Base-by-base conservation (phyloP, 2,888 invertebrate species). In the Pyralis farinalis region DNA sequence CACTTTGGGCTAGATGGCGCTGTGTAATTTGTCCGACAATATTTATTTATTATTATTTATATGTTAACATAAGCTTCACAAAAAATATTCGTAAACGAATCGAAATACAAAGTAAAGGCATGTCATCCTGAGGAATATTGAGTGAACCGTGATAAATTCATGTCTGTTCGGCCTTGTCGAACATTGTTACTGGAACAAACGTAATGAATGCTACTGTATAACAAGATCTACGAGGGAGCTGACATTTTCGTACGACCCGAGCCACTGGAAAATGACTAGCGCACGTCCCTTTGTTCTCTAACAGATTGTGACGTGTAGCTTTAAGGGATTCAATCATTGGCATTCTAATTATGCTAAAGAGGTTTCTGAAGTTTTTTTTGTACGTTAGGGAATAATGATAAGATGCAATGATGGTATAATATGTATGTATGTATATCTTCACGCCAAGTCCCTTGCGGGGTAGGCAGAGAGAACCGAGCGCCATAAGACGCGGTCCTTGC, bases 91-190 rank as follows among this genome's bases (percentile, higher is more conserved):
- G 7, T 7, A 12, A 16, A 8, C 32, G 8, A 32, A 16, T 12
- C 16, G n/a, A 9, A 32, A 50, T n/a, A n/a, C n/a, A n/a, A n/a
- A n/a, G n/a, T n/a, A 56, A 55, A 52, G 42, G 49, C 51, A 48
- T 51, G 47, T 55, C 20, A 50, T 54, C 52, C 51, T 49, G 47
- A 20, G 16, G 46, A 56, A 53, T 52, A 48, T 63, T 44, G 48
- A 55, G 51, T 53, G 47, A 52, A 50, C 44, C 55, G 55, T 58
- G 61, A 63, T 67, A 12, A 66, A 67, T 71, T 70, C 64, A 61
- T 61, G 52, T 54, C 51, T 39, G 50, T 52, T 42, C 50, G 51
- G 51, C 40, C 48, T 47, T 53, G 53, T 56, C 55, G 52, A 62
- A 65, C 52, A 53, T 61, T 55, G 55, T 58, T 55, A 55, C 55